Base-by-base conservation (phyloP, 2,888 invertebrate species). In the Philopedon plagiatum region DNA sequence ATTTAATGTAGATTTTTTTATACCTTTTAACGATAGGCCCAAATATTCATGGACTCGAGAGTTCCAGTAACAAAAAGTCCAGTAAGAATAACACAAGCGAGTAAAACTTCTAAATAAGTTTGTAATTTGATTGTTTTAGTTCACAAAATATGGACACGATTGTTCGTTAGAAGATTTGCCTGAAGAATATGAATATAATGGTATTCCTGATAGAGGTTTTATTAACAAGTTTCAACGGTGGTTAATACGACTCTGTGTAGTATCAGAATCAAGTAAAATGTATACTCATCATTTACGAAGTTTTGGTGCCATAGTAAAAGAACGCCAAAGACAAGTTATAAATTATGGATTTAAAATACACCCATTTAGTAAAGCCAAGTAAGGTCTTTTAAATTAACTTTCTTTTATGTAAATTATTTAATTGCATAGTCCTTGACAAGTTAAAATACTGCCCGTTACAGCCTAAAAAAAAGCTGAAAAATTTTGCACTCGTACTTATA, bases 231-330 rank as follows among this genome's bases (percentile, higher is more conserved):
- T 78, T n/a, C 73, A 56, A 49, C 68, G 78, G 56, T 78, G 76
- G 77, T 46, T 77, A 11, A 75, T 76, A 19, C 65, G 78, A 49
- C 65, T 78, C 72, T 68, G 75, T 19, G 78, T 78, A 0, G 80
- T 81, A 8, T 79, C 78, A 8, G 79, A 80, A 39, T 75, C 77
- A 1, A 79, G 79, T 56, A 81, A 80, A 64, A 76, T 79, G 61
- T 80, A 80, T 51, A 80, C 79, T 5, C 79, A 81, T 34, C 81
- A 81, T 73, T 61, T 82, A 68, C 73, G 81, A 68, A 82, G 82
- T 66, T 80, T 79, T 61, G 81, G 80, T 7, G 79, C 81, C 8
- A 79, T 81, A 46, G 76, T 78, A 34, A 80, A 79, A 56, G 82
- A 82, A 62, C 77, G 80, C 34, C 76, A 76, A 71, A 77, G 81